These are phyloP conservation scores for Lottia scabra DNA, from an alignment of 2,888 invertebrate genomes.

Conservation along the genomic window DNA sequence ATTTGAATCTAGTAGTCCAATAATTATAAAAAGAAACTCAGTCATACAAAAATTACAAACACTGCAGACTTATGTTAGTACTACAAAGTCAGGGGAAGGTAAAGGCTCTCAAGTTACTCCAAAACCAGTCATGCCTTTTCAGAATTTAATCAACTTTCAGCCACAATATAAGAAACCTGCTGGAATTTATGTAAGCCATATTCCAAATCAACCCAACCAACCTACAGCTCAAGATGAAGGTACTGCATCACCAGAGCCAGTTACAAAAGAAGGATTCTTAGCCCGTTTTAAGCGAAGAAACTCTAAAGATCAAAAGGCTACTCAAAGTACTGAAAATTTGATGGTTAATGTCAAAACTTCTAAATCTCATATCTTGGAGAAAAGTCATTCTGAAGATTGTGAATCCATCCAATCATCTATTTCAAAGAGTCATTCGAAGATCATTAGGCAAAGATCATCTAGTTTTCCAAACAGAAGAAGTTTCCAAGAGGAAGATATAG, in stretches of 20 bases:
- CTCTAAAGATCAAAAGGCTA: conserved; percentile 51
- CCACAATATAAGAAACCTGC: conserved; percentile 12
- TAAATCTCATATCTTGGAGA: conserved; percentile 32
- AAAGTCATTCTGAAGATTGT: conserved; percentile 36
- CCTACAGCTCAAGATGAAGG: neutral
- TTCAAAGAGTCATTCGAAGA: conserved; percentile 19
- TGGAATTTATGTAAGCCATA: neutral
- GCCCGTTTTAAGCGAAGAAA: conserved; percentile 55
- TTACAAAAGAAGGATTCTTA: conserved; percentile 47
- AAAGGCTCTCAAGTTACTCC: conserved; percentile 3
- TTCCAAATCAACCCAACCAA: neutral
- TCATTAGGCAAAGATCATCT: conserved; percentile 51
- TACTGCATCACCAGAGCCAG: neutral
- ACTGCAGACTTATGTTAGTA: conserved; percentile 37
- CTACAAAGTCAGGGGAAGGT: conserved; percentile 25
- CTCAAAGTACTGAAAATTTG: conserved; percentile 56
- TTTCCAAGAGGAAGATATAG: conserved; percentile 33
- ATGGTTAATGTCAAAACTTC: conserved; percentile 13
- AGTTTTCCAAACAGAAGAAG: conserved; percentile 59
- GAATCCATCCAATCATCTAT: conserved; percentile 24
- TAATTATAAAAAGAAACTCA: neutral
- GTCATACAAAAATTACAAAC: conserved; percentile 40
- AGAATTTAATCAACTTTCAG: conserved; percentile 39
- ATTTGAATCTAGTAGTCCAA: neutral
- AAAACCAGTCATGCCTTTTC: conserved; percentile 37